Conservation (phyloP, 2,113 vertebrate genomes). For the Willisornis vidua region DNA sequence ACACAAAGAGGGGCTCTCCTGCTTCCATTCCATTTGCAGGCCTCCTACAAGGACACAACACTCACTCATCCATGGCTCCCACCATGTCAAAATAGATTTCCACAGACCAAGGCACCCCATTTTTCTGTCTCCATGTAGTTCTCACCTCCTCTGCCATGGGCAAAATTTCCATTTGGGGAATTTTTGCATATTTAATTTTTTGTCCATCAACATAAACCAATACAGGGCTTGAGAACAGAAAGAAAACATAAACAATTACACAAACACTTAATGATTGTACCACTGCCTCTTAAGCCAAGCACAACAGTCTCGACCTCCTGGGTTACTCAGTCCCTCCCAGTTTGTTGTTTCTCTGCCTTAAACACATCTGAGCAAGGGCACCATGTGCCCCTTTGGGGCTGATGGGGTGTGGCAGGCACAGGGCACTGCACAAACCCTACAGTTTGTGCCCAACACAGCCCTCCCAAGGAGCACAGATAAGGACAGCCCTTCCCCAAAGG, state of each 20-base stretch:
- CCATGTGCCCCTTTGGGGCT: neutral
- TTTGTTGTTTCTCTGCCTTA: neutral
- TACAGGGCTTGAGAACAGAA: neutral
- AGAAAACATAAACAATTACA: neutral
- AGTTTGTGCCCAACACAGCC: neutral
- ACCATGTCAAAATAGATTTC: neutral
- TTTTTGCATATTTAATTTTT: neutral
- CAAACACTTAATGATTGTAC: neutral
- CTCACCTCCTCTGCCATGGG: neutral
- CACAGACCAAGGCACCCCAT: neutral
- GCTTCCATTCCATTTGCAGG: neutral
- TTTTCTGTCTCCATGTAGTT: neutral
- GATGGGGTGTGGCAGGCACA: neutral
- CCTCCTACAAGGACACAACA: neutral
- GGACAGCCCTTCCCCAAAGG: neutral
- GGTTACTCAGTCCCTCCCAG: neutral
- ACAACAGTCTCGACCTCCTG: neutral
- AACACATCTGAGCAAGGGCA: neutral
- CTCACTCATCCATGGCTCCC: neutral
- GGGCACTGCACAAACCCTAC: neutral
- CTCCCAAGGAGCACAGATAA: neutral
- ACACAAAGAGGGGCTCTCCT: neutral
- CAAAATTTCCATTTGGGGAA: neutral
- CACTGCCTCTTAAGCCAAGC: neutral
- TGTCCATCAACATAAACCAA: neutral